Base-by-base conservation (phyloP, 1,140 invertebrate species). In the Coptotermes formosanus region DNA sequence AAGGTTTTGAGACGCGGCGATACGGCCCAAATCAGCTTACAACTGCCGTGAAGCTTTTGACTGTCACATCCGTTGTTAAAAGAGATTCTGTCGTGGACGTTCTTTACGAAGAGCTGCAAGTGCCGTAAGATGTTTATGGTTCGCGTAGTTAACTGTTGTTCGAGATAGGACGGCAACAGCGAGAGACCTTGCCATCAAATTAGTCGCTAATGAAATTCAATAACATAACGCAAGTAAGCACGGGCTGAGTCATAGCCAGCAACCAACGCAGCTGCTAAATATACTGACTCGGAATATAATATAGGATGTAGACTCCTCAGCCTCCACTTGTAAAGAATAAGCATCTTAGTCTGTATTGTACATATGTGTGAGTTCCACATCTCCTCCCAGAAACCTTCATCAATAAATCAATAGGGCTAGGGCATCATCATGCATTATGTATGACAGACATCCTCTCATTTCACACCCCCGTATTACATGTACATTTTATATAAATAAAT, bases 401-500 rank as follows among this genome's bases (percentile, higher is more conserved):
- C 87, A 87, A 87, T 87, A 87, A 87, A 87, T 87, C 87, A 87
- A 87, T 87, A 86, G 86, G 84, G 86, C 86, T 84, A 85, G 86
- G 81, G 86, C 86, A 87, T 87, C 86, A 83, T 85, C 84, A 88
- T 88, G 85, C 87, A 88, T 88, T 85, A 88, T 88, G 87, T 85
- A 88, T 88, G 85, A 86, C 86, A 87, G 84, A 85, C 85, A 87
- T 87, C 86, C 87, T 88, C 85, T 87, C 87, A 85, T 87, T 87
- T 87, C 87, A 87, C 86, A 87, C 87, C 87, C 87, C 86, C 87
- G 87, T 87, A 87, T 87, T 87, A 87, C 86, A 87, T 87, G 85
- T 87, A 87, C 87, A 88, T 88, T 88, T 88, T 88, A 88, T 88
- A 88, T 88, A 88, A 88, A 88, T 88, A 88, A 87, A 88, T 88